These are phyloP conservation scores for Kuschelorhynchus macadamiae DNA, from an alignment of 2,888 invertebrate genomes.

Conservation along the genomic window DNA sequence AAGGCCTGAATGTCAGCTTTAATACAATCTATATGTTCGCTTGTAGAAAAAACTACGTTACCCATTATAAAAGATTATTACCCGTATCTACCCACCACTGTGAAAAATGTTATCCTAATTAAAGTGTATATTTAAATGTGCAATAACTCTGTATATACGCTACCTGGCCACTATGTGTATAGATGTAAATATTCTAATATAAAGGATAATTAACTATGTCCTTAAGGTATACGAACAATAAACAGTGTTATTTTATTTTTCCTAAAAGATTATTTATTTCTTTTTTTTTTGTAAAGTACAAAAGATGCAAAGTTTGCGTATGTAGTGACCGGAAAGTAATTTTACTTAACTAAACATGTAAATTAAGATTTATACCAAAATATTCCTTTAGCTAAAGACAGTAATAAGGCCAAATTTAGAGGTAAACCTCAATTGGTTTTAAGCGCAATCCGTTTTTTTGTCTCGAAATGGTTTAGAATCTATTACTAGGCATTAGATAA, in stretches of 20 bases:
- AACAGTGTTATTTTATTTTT: slow-evolving; percentile 42
- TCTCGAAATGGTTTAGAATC: too few relatives aligned
- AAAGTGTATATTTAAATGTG: slow-evolving; percentile 68
- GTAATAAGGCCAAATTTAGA: too few relatives aligned
- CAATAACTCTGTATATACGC: slow-evolving; percentile 69
- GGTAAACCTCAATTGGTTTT: too few relatives aligned
- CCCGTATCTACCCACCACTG: slow-evolving; percentile 26
- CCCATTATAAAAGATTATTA: slow-evolving; percentile 36
- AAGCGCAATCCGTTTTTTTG: too few relatives aligned
- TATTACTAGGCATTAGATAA: too few relatives aligned
- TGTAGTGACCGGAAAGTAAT: not conserved
- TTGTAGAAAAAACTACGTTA: too few relatives aligned
- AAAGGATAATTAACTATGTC: slow-evolving; percentile 26
- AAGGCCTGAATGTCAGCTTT: too few relatives aligned
- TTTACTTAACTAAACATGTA: not conserved
- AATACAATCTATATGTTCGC: too few relatives aligned
- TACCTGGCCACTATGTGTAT: slow-evolving; percentile 67
- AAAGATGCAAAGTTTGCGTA: slow-evolving; percentile 16
- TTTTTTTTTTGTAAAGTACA: slow-evolving; percentile 34
- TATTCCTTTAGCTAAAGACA: too few relatives aligned
- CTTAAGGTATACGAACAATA: slow-evolving; percentile 63
- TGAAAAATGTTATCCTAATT: slow-evolving; percentile 38
- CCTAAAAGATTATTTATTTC: slow-evolving; percentile 31
- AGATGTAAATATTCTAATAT: slow-evolving; percentile 64
- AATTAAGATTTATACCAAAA: too few relatives aligned